Base-by-base conservation (phyloP, 2,888 invertebrate genomes). In the Chelonus formosanus region DNA sequence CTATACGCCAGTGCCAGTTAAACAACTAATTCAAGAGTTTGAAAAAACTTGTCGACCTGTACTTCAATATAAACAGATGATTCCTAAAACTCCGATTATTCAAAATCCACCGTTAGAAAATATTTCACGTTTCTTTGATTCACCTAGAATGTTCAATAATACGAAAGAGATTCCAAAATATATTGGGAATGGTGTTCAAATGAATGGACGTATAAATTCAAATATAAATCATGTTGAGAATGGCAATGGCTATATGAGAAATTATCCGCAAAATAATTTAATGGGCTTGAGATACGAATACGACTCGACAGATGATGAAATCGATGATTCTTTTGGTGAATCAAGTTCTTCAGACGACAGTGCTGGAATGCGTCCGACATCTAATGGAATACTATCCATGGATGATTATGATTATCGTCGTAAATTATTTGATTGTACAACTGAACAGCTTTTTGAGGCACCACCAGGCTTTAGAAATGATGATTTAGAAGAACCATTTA, bases 41-140 rank as follows among this genome's bases (percentile, higher is more conserved):
- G 90, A 90, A 74, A 87, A 89, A 74, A 88, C 88, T n/a, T 85
- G 86, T n/a, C 83, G 86, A 78, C 88, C 89, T 1, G 77, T 85
- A 4, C 82, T 88, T 77, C 86, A 86, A 64, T 86, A 86, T 73
- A 88, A 88, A 71, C 86, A 87, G 71, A 84, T 86, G 52, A 80
- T 83, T 61, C 77, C 80, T 0, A 81, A 76, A 67, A 68, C 76
- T 62, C 78, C 80, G 36, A 75, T 76, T 3, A 66, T 75, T 4
- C 79, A 79, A 40, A 78, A 79, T 10, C 72, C 78, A 0, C 72
- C 78, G 0, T 40, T 78, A 3, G 78, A 80, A 36, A 81, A 82
- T 45, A 74, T 84, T 52, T 79, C 84, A 3, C 76, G 83, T 36
- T 84, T 79, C 63, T 84, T 84, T 65, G 78, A 83, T 64, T 74